These are phyloP conservation scores for Chinchilla lanigera DNA, from an alignment of 2,113 vertebrate genomes.

Conservation along the genomic window DNA sequence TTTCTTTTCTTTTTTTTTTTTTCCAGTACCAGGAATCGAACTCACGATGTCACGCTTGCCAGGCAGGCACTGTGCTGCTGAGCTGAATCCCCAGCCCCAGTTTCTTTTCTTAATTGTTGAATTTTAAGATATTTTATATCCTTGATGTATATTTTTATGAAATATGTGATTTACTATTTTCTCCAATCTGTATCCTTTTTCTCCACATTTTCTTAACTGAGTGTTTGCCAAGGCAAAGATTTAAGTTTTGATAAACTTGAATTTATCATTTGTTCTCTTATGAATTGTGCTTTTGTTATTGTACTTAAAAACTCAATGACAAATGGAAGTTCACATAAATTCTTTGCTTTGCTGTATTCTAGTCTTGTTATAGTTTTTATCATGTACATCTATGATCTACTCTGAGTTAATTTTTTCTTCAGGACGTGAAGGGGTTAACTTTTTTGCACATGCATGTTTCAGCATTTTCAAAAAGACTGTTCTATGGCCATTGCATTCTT, in stretches of 20 bases:
- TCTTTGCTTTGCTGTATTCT: neutral
- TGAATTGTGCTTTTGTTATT: neutral
- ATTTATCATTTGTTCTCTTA: neutral
- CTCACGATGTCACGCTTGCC: too few relatives aligned
- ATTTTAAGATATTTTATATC: neutral
- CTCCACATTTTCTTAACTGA: neutral
- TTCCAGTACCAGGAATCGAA: too few relatives aligned
- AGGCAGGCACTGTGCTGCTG: too few relatives aligned
- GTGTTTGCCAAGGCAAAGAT: slow-evolving; percentile 3
- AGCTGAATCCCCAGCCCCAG: too few relatives aligned
- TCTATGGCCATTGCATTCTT: neutral
- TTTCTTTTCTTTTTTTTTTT: neutral
- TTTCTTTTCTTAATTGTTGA: slow-evolving; percentile 8
- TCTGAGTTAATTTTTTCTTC: neutral
- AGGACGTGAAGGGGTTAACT: neutral
- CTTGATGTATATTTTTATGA: neutral
- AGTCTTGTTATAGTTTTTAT: neutral
- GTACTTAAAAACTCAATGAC: neutral
- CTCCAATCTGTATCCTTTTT: neutral
- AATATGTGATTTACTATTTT: neutral
- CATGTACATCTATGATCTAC: neutral
- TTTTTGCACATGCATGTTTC: neutral
- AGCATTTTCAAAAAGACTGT: neutral
- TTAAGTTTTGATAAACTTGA: neutral
- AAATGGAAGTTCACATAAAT: neutral